Evolutionary conservation across 2,888 invertebrate species (phyloP).

Genomic region (Drosophila borborema): DNA sequence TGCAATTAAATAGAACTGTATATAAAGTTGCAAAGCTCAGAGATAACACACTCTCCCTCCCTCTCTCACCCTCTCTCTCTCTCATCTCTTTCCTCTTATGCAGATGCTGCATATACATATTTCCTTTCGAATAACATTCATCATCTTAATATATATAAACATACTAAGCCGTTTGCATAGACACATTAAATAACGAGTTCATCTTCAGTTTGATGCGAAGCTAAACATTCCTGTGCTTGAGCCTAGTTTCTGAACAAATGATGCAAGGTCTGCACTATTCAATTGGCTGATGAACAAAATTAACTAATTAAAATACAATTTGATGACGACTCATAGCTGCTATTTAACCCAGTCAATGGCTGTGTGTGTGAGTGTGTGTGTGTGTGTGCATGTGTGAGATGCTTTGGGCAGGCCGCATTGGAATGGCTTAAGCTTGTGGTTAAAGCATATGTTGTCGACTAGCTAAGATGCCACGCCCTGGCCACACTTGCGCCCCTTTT

Average conservation of each 20-base stretch:
- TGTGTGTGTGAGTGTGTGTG: not conserved
- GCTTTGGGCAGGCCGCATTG: conserved; percentile 26
- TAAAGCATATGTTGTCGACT: conserved; percentile 37
- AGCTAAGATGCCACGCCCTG: conserved; percentile 29
- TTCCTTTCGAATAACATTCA: not conserved
- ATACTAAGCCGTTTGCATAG: not conserved
- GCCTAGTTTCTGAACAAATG: not conserved
- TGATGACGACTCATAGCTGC: conserved; percentile 14
- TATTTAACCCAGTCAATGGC: not conserved
- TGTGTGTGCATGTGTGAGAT: conserved; percentile 5
- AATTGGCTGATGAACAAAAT: not conserved
- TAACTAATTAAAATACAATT: conserved; percentile 59
- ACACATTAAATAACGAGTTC: not conserved
- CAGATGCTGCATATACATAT: not conserved
- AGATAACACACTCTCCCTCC: not conserved
- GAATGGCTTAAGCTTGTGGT: conserved; percentile 42
- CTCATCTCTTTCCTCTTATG: not conserved
- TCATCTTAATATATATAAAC: not conserved
- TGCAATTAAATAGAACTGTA: not conserved
- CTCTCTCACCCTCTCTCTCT: not conserved
- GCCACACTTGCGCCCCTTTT: not conserved
- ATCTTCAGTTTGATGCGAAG: not conserved
- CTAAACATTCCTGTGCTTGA: not conserved
- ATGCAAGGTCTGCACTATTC: not conserved
- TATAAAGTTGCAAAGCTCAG: not conserved